Percentiles rank a stretch among this genome's conserved stretches.
These are phyloP conservation scores for Crotophaga sulcirostris DNA, from an alignment of 2,113 vertebrate species.

Conservation along the genomic window DNA sequence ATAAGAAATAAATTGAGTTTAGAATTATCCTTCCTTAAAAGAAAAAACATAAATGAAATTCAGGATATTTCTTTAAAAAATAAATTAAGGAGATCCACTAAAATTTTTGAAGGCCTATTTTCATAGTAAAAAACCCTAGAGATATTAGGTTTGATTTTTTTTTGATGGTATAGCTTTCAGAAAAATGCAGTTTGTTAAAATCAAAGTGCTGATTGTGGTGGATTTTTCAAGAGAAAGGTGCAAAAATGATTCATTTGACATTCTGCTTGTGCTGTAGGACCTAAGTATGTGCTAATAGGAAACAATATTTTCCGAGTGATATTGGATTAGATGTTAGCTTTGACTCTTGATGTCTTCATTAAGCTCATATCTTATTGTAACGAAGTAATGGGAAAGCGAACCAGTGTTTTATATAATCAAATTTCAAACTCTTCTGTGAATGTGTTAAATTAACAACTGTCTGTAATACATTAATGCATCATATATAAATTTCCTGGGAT, in stretches of 20 bases:
- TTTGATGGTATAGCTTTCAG: background rate
- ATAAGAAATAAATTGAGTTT: background rate
- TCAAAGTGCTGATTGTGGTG: background rate
- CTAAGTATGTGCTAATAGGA: background rate
- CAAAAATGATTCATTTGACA: background rate
- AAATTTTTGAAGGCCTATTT: background rate
- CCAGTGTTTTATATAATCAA: background rate
- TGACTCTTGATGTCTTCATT: background rate
- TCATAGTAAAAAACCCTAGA: background rate
- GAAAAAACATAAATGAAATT: background rate
- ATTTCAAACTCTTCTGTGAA: background rate
- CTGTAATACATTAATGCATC: background rate
- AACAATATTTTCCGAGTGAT: accelerated
- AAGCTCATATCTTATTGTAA: background rate
- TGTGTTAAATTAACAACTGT: background rate
- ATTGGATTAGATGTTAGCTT: background rate
- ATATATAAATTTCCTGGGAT: background rate
- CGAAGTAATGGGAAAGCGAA: background rate
- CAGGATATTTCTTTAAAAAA: background rate
- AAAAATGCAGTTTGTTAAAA: background rate
- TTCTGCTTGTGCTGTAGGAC: background rate
- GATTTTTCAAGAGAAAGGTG: background rate
- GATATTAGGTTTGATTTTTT: background rate
- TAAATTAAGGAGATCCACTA: background rate
- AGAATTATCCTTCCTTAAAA: background rate